These are phyloP conservation scores for Agapornis roseicollis DNA, from an alignment of 2,113 vertebrate genomes.

Conservation along the genomic window DNA sequence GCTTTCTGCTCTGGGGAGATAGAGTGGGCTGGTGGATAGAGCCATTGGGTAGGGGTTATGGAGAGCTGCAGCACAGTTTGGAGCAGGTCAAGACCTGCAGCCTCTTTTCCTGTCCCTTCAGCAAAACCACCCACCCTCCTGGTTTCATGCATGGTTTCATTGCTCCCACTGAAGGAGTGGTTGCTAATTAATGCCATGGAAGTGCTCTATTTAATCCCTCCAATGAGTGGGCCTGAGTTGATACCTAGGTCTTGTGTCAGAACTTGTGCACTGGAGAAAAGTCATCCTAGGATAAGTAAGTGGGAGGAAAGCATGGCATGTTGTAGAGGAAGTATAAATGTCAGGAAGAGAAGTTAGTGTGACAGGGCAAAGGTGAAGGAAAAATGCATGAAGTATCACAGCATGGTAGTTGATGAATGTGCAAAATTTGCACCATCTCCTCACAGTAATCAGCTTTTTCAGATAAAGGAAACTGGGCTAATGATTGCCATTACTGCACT, in stretches of 20 bases:
- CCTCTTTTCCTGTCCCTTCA: background rate
- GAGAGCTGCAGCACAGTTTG: background rate
- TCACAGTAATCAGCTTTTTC: background rate
- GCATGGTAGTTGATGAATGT: background rate
- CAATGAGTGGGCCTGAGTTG: background rate
- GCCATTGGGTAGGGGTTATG: background rate
- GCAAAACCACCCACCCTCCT: background rate
- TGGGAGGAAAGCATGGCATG: background rate
- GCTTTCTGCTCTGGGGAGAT: background rate
- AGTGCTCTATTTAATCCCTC: background rate
- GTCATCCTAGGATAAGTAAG: background rate
- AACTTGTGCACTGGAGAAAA: background rate
- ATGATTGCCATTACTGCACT: background rate
- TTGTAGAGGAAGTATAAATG: background rate
- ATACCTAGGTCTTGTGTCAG: background rate
- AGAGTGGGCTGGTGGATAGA: background rate
- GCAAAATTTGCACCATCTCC: background rate
- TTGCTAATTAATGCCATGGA: background rate
- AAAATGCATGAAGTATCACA: background rate
- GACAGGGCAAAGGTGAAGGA: background rate
- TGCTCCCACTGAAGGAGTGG: background rate
- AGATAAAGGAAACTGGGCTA: background rate
- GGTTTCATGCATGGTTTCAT: background rate
- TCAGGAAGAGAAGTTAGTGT: background rate
- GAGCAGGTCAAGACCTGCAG: background rate